phyloP scores from a whole-genome alignment of 1,140 invertebrate genomes.

The Ips nitidus region DNA sequence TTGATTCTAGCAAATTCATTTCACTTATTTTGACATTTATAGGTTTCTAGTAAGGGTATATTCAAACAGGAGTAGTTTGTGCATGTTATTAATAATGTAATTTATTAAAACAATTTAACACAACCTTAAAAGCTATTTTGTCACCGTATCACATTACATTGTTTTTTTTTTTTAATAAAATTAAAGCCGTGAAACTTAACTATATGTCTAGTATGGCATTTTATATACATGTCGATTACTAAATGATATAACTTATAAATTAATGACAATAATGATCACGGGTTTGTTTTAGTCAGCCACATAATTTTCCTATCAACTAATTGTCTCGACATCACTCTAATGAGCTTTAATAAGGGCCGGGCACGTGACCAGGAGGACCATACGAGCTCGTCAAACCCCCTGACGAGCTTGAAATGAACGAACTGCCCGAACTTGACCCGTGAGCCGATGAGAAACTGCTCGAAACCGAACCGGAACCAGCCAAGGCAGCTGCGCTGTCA shows the following conservation, averaged over 20 bases:
- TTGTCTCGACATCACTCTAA: constrained; percentile 23
- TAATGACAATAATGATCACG: constrained; percentile 6
- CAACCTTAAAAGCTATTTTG: constrained; percentile 53
- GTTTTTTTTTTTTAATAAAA: no score
- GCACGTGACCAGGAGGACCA: constrained; percentile 60
- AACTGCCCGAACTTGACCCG: constrained; percentile 30
- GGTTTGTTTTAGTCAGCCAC: constrained; percentile 16
- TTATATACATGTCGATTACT: neutral
- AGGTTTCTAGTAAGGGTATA: no score
- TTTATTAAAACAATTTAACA: no score
- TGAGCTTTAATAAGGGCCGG: constrained; percentile 41
- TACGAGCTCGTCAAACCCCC: constrained; percentile 61
- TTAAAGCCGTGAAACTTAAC: no score
- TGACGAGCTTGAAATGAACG: constrained; percentile 15
- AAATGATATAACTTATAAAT: neutral
- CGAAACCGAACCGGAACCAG: constrained; percentile 37
- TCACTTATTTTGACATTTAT: no score
- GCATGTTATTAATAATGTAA: no score
- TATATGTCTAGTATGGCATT: constrained; percentile 14
- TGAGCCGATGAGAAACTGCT: constrained; percentile 33
- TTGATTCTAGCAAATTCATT: no score
- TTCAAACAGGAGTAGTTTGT: no score
- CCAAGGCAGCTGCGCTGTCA: constrained; percentile 39
- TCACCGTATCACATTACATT: constrained; percentile 73
- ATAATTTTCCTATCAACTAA: neutral